These are phyloP conservation scores for Cybosia mesomella DNA, from an alignment of 2,888 invertebrate species.

Conservation along the genomic window DNA sequence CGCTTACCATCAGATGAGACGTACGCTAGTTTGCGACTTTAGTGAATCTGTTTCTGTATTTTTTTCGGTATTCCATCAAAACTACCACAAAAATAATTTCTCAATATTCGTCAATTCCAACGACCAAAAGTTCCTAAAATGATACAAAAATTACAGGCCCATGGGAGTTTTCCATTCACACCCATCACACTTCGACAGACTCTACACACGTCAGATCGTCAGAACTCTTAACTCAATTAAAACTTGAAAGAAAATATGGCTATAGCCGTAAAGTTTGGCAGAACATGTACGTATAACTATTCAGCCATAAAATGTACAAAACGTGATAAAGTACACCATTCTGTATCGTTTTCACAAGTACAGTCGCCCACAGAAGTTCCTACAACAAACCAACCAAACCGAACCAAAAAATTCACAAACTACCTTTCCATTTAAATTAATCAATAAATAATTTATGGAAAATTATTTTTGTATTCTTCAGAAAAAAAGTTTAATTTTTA, in stretches of 20 bases:
- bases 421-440: too few relatives aligned
- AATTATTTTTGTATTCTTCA: too few relatives aligned
- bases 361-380: too few relatives aligned
- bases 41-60: background rate
- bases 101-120: background rate
- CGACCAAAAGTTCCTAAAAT: constrained; percentile 21
- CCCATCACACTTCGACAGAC: constrained; percentile 33
- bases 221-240: constrained; percentile 51
- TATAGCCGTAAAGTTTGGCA: constrained; percentile 28
- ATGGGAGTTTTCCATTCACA: constrained; percentile 22
- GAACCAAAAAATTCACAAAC: too few relatives aligned
- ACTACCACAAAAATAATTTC: background rate
- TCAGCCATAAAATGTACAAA: constrained; percentile 44
- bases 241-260: constrained; percentile 44
- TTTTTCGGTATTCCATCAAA: background rate
- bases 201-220: constrained; percentile 29
- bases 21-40: background rate
- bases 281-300: constrained; percentile 44
- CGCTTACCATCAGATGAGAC: too few relatives aligned
- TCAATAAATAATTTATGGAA: too few relatives aligned
- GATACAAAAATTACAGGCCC: constrained; percentile 22
- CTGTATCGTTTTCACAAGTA: background rate
- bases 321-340: constrained; percentile 32
- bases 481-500: too few relatives aligned
- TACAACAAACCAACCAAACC: background rate